Base-by-base conservation (phyloP, 1,140 invertebrate genomes). In the Babylonia areolata region DNA sequence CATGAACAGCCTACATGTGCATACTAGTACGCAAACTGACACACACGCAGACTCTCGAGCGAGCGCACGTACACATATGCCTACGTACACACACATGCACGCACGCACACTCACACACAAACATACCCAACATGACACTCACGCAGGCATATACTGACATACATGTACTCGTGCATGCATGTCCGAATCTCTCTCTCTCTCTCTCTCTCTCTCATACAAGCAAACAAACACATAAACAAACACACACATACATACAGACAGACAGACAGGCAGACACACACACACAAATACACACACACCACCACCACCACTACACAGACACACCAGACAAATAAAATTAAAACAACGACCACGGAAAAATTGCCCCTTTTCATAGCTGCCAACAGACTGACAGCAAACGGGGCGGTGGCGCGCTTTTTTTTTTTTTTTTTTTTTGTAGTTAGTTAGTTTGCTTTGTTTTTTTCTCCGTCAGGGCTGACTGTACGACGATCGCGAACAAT, bases 221-320 rank as follows among this genome's bases (percentile, higher is more conserved):
- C 40, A 46, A 3, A 40, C 23, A 40, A 15, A 40, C 77, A 40
- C n/a, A 78, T n/a, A 78, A 5, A 73, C 69, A 73, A 2, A 73
- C 69, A 73, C 33, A 73, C 69, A 73, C 31, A 73, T 31, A 73
- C 33, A 73, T 31, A 73, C 5, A 73, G 28, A 73, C 69, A 73
- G 28, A 73, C 69, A 64, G 17, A 64, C 28, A 64, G 9, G 35
- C 33, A 75, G 15, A 75, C 12, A 39, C 73, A 75, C 28, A 39
- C 31, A 37, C 73, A 79, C 11, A 79, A 2, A 40, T 28, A 39
- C 28, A 39, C 12, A 75, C 37, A 35, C 73, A 35, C 73, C 3
- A 6, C 12, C 73, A 75, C 28, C 9, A 6, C 9, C 28, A 64
- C 37, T 20, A 64, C 28, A 64, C 58, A 64, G 9, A 64, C 58